Percentiles rank a stretch among this genome's conserved stretches.
Conservation (phyloP, 2,797 vertebrate species). For the Argya squamiceps region DNA sequence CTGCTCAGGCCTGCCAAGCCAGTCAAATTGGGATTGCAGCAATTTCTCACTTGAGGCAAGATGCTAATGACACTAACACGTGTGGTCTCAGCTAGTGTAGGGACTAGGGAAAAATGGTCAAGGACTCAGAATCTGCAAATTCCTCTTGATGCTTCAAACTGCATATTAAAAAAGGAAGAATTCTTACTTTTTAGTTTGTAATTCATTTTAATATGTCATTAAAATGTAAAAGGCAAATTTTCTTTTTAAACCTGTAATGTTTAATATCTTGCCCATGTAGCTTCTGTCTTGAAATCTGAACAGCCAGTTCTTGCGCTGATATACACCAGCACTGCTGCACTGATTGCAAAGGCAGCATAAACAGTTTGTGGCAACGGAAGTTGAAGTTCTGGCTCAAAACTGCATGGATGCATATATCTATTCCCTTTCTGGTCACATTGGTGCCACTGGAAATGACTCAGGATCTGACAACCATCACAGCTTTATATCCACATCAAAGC, state of each 20-base stretch:
- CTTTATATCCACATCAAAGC: constrained; percentile 48
- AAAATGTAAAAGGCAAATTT: not conserved
- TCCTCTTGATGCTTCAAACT: not conserved
- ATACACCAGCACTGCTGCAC: not conserved
- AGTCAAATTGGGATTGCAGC: not conserved
- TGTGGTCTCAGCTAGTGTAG: not conserved
- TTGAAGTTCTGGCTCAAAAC: not conserved
- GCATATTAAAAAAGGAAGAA: not conserved
- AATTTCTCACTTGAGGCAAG: not conserved
- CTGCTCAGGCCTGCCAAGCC: not conserved
- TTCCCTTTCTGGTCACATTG: not conserved
- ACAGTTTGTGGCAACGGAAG: not conserved
- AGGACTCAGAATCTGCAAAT: not conserved
- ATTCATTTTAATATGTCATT: not conserved
- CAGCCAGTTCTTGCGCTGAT: not conserved
- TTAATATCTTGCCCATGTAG: not conserved
- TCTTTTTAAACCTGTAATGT: not conserved
- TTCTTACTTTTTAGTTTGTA: not conserved
- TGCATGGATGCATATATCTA: not conserved
- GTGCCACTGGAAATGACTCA: not conserved
- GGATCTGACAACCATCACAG: not conserved
- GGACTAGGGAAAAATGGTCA: not conserved
- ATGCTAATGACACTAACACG: not conserved
- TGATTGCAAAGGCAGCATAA: not conserved
- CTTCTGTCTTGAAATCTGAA: not conserved